Evolutionary conservation across 2,797 vertebrate species (phyloP).

Genomic region (Peromyscus eremicus): DNA sequence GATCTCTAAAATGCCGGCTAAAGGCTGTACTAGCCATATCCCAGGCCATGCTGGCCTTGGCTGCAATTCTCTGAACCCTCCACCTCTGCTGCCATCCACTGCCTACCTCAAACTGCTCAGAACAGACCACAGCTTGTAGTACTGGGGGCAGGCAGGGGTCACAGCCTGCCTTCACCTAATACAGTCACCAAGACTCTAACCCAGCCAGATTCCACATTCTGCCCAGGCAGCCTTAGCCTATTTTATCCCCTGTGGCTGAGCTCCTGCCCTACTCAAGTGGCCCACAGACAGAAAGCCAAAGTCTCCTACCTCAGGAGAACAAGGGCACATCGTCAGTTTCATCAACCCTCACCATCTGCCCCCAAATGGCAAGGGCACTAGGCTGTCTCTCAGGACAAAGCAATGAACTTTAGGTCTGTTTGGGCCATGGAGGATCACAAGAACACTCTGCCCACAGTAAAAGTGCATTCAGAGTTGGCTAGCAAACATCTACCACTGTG

Average conservation of each 20-base stretch:
- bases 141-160: neutral
- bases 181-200: neutral
- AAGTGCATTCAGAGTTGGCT: neutral
- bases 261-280: slow-evolving; percentile 36
- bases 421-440: neutral
- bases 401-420: slow-evolving; percentile 52
- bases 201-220: neutral
- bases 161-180: neutral
- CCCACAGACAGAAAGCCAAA: neutral
- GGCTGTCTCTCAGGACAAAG: slow-evolving; percentile 60
- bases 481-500: neutral
- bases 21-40: neutral
- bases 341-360: neutral
- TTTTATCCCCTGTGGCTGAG: slow-evolving; percentile 37
- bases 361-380: neutral
- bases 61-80: neutral
- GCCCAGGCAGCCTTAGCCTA: neutral
- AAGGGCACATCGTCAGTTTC: neutral
- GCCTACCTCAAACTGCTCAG: neutral
- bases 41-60: neutral
- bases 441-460: neutral
- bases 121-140: neutral
- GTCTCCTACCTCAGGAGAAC: neutral
- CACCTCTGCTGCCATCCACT: neutral
- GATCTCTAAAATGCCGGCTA: neutral